phyloP scores from a whole-genome alignment of 2,888 invertebrate species.

The Melieria omissa region DNA sequence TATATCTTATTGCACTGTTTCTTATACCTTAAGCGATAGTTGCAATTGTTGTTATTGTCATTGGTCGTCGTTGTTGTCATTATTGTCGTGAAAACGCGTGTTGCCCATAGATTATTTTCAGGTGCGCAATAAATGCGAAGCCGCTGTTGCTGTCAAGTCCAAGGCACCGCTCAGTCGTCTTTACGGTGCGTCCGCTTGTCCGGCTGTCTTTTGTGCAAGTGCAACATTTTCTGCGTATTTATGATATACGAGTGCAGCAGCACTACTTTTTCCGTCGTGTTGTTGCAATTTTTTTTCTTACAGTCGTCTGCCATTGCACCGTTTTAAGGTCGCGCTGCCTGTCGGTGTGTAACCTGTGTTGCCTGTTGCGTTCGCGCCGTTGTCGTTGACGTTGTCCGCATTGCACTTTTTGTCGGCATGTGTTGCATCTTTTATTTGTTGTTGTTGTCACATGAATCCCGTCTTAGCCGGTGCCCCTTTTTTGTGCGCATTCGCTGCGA shows the following conservation, averaged over 20 bases:
- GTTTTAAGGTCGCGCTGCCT: slow-evolving; percentile 1
- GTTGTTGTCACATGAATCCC: background rate
- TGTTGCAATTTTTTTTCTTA: too few species aligned
- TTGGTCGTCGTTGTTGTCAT: slow-evolving; percentile 54
- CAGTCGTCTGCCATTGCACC: background rate
- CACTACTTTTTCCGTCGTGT: too few species aligned
- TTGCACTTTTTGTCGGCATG: slow-evolving; percentile 35
- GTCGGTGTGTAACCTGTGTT: slow-evolving; percentile 47
- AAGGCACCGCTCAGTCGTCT: too few species aligned
- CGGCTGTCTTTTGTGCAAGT: too few species aligned
- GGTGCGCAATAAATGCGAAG: background rate
- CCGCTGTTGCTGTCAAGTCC: background rate
- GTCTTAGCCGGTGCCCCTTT: background rate
- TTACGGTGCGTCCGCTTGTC: slow-evolving; percentile 18
- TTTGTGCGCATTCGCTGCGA: background rate
- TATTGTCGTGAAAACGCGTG: slow-evolving; percentile 58
- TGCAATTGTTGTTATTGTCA: slow-evolving; percentile 29
- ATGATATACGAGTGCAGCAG: slow-evolving; percentile 49
- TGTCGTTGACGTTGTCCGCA: background rate
- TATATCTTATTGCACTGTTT: background rate
- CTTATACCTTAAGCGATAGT: slow-evolving; percentile 2
- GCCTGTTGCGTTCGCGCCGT: slow-evolving; percentile 54
- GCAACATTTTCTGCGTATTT: slow-evolving; percentile 54
- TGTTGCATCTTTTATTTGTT: slow-evolving; percentile 7
- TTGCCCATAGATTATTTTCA: slow-evolving; percentile 44